Percentiles rank a stretch among this genome's conserved stretches.
Evolutionary conservation across 2,113 vertebrate genomes (phyloP).

Genomic region (Hydrolagus affinis): DNA sequence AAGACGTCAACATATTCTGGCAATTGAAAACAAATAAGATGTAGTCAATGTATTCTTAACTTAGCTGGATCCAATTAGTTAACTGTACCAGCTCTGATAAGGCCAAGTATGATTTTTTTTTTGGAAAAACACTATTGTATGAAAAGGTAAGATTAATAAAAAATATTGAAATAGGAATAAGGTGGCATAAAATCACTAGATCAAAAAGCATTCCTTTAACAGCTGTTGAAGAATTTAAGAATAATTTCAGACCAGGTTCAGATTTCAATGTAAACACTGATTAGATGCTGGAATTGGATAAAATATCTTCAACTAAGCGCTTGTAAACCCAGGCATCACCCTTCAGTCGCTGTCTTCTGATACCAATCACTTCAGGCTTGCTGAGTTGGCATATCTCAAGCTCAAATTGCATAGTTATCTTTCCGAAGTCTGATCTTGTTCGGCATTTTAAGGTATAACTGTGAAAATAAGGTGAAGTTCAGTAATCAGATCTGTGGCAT

Average conservation of each 20-base stretch:
- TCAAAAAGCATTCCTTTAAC: not conserved
- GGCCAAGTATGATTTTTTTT: no score
- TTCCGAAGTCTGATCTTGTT: slow-evolving; percentile 75
- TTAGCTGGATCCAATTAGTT: not conserved
- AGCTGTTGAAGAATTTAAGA: not conserved
- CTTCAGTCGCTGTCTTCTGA: slow-evolving; percentile 77
- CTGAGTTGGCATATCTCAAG: slow-evolving; percentile 83
- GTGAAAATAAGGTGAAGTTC: slow-evolving; percentile 27
- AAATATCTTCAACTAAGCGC: slow-evolving; percentile 80
- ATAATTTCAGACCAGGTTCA: not conserved
- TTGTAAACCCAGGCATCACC: slow-evolving; percentile 96
- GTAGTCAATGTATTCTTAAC: not conserved
- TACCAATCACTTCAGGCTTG: slow-evolving; percentile 66
- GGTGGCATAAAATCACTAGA: not conserved
- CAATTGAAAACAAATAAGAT: not conserved
- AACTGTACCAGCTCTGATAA: no score
- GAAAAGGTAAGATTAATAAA: not conserved
- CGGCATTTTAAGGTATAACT: slow-evolving; percentile 86
- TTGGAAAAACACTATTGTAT: not conserved
- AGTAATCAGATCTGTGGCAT: not conserved
- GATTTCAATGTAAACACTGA: not conserved
- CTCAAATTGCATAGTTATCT: slow-evolving; percentile 82
- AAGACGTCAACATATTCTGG: not conserved
- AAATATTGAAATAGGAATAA: not conserved
- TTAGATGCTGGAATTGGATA: slow-evolving; percentile 68